phyloP scores from a whole-genome alignment of 2,797 vertebrate species.

The Micropoecilia bifurca region DNA sequence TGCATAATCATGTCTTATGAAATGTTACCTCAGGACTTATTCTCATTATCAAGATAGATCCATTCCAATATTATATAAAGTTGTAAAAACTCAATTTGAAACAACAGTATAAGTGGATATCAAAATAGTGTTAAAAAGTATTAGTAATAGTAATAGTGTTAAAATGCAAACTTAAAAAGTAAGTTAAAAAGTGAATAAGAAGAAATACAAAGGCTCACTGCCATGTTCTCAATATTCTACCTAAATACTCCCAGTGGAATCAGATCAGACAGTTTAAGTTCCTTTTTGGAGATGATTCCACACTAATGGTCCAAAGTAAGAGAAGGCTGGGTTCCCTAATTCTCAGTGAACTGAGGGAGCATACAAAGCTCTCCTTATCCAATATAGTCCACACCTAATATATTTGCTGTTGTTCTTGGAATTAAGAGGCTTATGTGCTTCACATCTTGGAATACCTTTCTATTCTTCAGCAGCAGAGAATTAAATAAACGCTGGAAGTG shows the following conservation, averaged over 20 bases:
- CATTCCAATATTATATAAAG: too few relatives aligned
- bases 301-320: not conserved
- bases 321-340: not conserved
- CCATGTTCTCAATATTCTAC: not conserved
- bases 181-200: not conserved
- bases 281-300: not conserved
- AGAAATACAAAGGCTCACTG: not conserved
- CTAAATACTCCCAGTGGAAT: not conserved
- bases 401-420: slow-evolving; percentile 9
- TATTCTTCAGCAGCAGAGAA: slow-evolving; percentile 6
- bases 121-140: not conserved
- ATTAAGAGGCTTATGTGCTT: not conserved
- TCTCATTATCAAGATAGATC: not conserved
- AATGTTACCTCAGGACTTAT: not conserved
- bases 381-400: not conserved
- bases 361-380: slow-evolving; percentile 17
- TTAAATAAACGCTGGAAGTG: slow-evolving; percentile 23
- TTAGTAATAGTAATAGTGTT: too few relatives aligned
- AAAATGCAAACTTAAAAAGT: too few relatives aligned
- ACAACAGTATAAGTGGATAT: too few relatives aligned
- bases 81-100: too few relatives aligned
- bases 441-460: slow-evolving; percentile 11
- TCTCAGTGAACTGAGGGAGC: not conserved
- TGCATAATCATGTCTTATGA: not conserved
- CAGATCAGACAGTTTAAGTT: not conserved